Evolutionary conservation across 2,797 vertebrate species (phyloP).

Genomic region (Neopelma chrysocephalum): DNA sequence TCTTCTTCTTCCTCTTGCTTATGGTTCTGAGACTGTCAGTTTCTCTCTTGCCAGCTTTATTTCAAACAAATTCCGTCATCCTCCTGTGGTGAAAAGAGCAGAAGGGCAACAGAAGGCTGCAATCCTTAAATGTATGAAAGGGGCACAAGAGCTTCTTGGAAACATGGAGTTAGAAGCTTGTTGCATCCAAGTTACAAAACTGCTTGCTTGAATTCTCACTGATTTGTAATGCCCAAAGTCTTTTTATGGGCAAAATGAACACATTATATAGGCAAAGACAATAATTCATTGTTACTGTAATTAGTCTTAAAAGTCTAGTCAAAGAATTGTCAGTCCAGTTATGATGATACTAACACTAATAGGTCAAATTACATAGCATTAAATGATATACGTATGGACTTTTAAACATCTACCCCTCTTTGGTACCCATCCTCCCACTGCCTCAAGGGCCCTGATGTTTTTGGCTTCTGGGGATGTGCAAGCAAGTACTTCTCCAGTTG

Average conservation of each 20-base stretch:
- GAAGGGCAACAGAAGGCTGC: neutral
- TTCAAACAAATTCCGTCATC: neutral
- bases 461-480: neutral
- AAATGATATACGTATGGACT: neutral
- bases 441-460: neutral
- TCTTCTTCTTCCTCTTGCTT: neutral
- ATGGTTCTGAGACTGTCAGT: neutral
- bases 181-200: neutral
- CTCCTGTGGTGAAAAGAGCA: neutral
- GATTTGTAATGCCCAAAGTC: neutral
- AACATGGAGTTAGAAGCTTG: neutral
- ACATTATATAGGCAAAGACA: neutral
- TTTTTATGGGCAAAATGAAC: neutral
- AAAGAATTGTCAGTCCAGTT: neutral
- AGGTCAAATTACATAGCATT: neutral
- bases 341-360: neutral
- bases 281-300: neutral
- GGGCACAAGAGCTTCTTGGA: neutral
- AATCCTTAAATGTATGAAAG: neutral
- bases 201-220: neutral
- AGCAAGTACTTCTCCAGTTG: neutral
- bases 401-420: neutral
- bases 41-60: neutral
- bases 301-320: neutral
- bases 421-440: neutral